phyloP scores from a whole-genome alignment of 2,888 invertebrate genomes.

The Cryptocephalus moraei region DNA sequence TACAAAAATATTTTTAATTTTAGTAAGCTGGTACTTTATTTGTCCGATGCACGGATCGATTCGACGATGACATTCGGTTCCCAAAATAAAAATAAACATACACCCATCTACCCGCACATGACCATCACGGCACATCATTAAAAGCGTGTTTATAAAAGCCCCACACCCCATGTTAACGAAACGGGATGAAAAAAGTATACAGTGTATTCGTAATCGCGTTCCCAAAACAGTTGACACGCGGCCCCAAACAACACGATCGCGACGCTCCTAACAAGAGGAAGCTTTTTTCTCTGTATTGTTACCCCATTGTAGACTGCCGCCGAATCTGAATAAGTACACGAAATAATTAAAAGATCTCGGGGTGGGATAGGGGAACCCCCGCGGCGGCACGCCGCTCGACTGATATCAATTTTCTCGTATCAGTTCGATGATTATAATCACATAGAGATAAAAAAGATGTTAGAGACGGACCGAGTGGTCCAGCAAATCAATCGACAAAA shows the following conservation, averaged over 20 bases:
- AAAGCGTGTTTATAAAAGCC: conserved; percentile 15
- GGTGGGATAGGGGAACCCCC: conserved; percentile 20
- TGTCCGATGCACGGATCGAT: background rate
- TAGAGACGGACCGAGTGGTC: too few relatives aligned
- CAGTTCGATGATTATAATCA: too few relatives aligned
- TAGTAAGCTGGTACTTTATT: too few relatives aligned
- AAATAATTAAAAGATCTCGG: conserved; percentile 22
- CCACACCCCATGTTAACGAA: conserved; percentile 12
- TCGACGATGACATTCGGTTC: background rate
- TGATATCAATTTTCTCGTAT: conserved; percentile 13
- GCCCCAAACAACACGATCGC: conserved; percentile 20
- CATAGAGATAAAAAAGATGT: too few relatives aligned
- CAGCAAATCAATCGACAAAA: too few relatives aligned
- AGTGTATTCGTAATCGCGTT: conserved; percentile 21
- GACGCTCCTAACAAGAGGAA: conserved; percentile 17
- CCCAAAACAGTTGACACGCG: conserved; percentile 27
- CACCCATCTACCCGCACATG: conserved; percentile 4
- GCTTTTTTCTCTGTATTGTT: conserved; percentile 17
- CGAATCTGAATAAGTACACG: conserved; percentile 26
- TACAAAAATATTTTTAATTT: too few relatives aligned
- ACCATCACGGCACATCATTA: conserved; percentile 14
- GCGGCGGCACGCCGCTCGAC: conserved; percentile 9
- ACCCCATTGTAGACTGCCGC: conserved; percentile 18
- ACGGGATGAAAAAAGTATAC: conserved; percentile 13
- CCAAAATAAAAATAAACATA: conserved; percentile 6